These are phyloP conservation scores for Ceyx cyanopectus DNA, from an alignment of 2,113 vertebrate genomes.

Conservation along the genomic window DNA sequence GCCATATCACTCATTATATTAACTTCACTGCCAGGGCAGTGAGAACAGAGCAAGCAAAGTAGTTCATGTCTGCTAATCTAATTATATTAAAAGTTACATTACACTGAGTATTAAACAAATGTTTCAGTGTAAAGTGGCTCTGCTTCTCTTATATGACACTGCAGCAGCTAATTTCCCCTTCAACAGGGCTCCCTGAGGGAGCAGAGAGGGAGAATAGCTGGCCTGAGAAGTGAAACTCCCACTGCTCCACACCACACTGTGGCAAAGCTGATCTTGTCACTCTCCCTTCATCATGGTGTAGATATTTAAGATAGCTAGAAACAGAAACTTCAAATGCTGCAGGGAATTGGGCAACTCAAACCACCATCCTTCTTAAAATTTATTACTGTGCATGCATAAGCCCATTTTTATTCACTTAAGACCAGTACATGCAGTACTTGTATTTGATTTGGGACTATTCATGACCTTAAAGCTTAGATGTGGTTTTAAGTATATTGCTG, in stretches of 20 bases:
- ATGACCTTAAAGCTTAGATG: conserved; percentile 8
- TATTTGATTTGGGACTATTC: not conserved
- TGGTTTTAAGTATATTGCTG: not conserved
- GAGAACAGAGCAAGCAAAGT: not conserved
- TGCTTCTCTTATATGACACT: not conserved
- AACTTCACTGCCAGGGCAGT: not conserved
- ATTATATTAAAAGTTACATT: not conserved
- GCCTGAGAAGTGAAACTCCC: not conserved
- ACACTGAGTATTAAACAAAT: not conserved
- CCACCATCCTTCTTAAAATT: not conserved
- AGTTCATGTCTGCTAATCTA: not conserved
- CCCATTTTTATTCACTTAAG: not conserved
- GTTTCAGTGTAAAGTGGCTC: not conserved
- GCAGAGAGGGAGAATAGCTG: not conserved
- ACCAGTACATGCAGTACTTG: not conserved
- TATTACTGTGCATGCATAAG: not conserved
- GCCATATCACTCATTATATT: rapidly evolving
- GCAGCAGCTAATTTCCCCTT: not conserved
- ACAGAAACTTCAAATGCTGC: not conserved
- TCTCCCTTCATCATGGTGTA: not conserved
- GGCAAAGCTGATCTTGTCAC: not conserved
- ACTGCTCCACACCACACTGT: not conserved
- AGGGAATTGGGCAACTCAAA: conserved; percentile 22
- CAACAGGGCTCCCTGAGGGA: not conserved
- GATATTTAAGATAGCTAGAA: not conserved